These are phyloP conservation scores for Diabrotica undecimpunctata DNA, from an alignment of 1,140 invertebrate species.

Conservation along the genomic window DNA sequence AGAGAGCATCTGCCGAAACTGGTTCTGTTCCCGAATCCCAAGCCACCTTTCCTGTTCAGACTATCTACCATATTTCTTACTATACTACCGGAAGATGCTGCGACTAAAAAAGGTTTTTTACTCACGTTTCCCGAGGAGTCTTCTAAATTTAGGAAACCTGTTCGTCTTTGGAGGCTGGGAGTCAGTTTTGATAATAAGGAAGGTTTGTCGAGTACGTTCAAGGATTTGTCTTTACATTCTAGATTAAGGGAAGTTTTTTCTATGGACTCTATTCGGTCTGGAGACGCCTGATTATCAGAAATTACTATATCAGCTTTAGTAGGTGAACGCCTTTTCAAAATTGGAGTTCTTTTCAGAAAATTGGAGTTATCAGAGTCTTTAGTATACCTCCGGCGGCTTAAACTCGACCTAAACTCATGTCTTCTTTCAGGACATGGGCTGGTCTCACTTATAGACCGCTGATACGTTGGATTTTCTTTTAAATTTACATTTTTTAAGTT, in stretches of 20 bases:
- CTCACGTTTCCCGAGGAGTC: not conserved
- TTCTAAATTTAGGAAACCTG: constrained; percentile 18
- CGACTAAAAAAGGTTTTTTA: not conserved
- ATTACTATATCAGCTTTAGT: not conserved
- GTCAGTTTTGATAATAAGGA: constrained; percentile 14
- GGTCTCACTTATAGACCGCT: constrained; percentile 9
- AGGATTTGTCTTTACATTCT: not conserved
- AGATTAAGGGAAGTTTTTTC: not conserved
- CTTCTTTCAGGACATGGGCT: constrained; percentile 8
- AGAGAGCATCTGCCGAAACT: constrained; percentile 41
- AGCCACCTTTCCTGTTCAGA: constrained; percentile 39
- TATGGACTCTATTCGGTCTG: not conserved
- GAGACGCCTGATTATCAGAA: not conserved
- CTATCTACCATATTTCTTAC: constrained; percentile 44
- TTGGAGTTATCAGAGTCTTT: constrained; percentile 21
- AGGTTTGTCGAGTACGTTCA: not conserved
- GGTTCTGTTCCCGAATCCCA: constrained; percentile 33
- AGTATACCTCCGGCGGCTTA: constrained; percentile 22
- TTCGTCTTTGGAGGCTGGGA: constrained; percentile 4
- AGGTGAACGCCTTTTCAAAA: constrained; percentile 23
- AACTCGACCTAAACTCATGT: constrained; percentile 13
- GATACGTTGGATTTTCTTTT: not conserved
- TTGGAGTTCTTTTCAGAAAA: constrained; percentile 26
- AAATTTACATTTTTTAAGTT: constrained; percentile 19
- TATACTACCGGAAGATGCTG: constrained; percentile 22